phyloP scores from a whole-genome alignment of 2,888 invertebrate genomes.

The Dolomedes plantarius region DNA sequence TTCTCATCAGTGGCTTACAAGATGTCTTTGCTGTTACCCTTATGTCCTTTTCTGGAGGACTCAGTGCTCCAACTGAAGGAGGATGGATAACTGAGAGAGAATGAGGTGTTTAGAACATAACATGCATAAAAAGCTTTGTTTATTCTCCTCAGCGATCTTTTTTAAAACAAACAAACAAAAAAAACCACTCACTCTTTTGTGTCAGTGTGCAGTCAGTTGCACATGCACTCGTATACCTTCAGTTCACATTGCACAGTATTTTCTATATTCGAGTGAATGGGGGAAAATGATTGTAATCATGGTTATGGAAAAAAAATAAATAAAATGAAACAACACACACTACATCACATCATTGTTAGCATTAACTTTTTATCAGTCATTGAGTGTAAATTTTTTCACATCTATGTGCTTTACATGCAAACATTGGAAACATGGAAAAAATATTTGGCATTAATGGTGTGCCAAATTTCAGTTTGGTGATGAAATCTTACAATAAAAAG shows the following conservation, averaged over 20 bases:
- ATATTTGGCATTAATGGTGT: slow-evolving; percentile 46
- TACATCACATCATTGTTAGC: slow-evolving; percentile 47
- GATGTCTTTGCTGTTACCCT: slow-evolving; percentile 20
- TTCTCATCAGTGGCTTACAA: slow-evolving; percentile 59
- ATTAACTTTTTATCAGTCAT: slow-evolving; percentile 62
- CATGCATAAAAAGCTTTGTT: slow-evolving; percentile 34
- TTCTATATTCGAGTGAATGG: slow-evolving; percentile 44
- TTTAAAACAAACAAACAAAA: slow-evolving; percentile 18
- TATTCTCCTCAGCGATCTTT: slow-evolving; percentile 46
- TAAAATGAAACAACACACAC: slow-evolving; percentile 12
- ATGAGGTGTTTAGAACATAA: slow-evolving; percentile 36
- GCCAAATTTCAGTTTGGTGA: slow-evolving; percentile 53
- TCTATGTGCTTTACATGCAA: slow-evolving; percentile 54
- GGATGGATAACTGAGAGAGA: slow-evolving; percentile 23
- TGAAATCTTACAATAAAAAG: slow-evolving; percentile 14
- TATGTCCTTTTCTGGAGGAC: not conserved
- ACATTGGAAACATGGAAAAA: slow-evolving; percentile 10
- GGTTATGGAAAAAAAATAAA: slow-evolving; percentile 15
- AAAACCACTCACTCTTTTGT: slow-evolving; percentile 51
- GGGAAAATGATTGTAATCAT: not conserved
- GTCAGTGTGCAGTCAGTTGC: slow-evolving; percentile 53
- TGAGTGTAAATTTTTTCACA: slow-evolving; percentile 61
- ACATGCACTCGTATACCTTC: slow-evolving; percentile 61
- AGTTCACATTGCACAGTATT: slow-evolving; percentile 67
- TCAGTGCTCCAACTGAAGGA: slow-evolving; percentile 15